A percentile compares a stretch with the other conserved stretches of the same genome.
These are phyloP conservation scores for Anguilla rostrata DNA, from an alignment of 2,113 vertebrate genomes.

Conservation along the genomic window DNA sequence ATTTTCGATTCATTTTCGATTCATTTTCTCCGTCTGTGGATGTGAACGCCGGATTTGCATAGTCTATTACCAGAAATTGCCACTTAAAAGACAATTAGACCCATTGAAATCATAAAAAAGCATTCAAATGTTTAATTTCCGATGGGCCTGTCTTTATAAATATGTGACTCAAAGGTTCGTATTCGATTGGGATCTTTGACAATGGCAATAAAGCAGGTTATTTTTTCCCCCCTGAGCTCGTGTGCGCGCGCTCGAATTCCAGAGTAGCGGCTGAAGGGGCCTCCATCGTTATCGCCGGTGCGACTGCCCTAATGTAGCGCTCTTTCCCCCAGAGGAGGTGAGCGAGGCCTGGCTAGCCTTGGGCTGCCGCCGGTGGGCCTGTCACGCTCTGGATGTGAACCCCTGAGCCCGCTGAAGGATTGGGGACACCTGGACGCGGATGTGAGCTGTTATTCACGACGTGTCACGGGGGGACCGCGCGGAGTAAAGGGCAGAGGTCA, in stretches of 20 bases:
- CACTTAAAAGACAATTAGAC: conserved; percentile 1
- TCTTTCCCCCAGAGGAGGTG: background rate
- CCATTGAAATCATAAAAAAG: background rate
- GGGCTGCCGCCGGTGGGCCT: background rate
- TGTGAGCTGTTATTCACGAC: conserved; percentile 31
- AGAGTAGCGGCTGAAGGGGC: background rate
- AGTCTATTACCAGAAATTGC: background rate
- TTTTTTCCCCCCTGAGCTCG: too few relatives aligned
- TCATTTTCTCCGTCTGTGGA: background rate
- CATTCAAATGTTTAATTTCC: background rate
- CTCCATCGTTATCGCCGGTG: background rate
- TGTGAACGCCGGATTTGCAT: background rate
- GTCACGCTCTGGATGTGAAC: background rate
- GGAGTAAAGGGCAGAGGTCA: conserved; percentile 7
- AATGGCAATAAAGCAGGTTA: background rate
- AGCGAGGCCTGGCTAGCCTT: background rate
- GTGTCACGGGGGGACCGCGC: conserved; percentile 11
- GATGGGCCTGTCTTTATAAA: background rate
- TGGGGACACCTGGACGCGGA: too few relatives aligned
- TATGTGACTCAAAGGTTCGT: background rate
- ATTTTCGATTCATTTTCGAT: too few relatives aligned
- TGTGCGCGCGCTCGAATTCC: too few relatives aligned
- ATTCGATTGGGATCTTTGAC: background rate
- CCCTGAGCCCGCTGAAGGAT: background rate
- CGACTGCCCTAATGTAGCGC: background rate